These are phyloP conservation scores for Rhabdornis inornatus DNA, from an alignment of 2,113 vertebrate genomes.

Conservation along the genomic window DNA sequence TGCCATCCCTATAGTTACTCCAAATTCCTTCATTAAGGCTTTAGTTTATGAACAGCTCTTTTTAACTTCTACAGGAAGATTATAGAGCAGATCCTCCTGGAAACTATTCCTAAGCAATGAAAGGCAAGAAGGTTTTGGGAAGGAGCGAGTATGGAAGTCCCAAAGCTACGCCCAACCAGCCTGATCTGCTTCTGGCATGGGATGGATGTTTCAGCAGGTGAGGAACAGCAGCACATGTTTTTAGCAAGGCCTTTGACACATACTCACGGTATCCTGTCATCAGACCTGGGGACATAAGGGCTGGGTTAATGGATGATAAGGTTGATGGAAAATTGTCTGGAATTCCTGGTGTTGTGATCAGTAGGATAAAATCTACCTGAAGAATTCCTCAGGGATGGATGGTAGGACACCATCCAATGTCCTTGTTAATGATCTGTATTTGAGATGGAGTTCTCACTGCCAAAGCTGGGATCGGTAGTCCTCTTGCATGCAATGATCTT, in stretches of 20 bases:
- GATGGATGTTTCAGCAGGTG: background rate
- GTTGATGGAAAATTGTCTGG: background rate
- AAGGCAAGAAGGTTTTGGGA: background rate
- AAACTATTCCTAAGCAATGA: background rate
- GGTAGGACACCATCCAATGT: background rate
- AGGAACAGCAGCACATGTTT: background rate
- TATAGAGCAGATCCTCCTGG: background rate
- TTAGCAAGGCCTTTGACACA: background rate
- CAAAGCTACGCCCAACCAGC: background rate
- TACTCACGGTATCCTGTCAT: background rate
- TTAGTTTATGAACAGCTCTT: background rate
- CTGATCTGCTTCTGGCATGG: background rate
- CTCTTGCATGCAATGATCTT: background rate
- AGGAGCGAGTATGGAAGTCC: background rate
- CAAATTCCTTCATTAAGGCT: background rate
- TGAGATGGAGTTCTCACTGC: background rate
- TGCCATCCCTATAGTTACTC: background rate
- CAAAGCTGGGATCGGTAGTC: background rate
- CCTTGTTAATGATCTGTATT: background rate
- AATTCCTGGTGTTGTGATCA: background rate
- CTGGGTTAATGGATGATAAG: background rate
- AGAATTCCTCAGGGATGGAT: background rate
- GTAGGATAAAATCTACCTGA: background rate
- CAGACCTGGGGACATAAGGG: background rate
- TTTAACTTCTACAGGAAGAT: background rate